phyloP scores from a whole-genome alignment of 2,113 vertebrate species.

The Triplophysa siluroides region DNA sequence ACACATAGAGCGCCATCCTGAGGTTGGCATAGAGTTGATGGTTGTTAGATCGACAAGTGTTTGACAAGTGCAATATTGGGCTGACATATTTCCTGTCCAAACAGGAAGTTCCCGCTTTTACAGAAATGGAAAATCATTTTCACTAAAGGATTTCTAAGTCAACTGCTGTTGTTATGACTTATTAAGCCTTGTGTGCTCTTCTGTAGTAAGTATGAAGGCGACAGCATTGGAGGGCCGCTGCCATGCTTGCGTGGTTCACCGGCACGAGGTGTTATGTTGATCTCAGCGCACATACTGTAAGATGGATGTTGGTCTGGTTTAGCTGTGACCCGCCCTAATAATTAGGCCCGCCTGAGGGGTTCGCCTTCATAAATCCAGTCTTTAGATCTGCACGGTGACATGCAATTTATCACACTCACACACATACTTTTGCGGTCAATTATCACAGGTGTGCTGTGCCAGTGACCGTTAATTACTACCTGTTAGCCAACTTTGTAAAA shows the following conservation, averaged over 20 bases:
- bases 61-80: too few species aligned
- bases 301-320: conserved; percentile 47
- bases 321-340: conserved; percentile 43
- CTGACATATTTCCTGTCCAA: neutral
- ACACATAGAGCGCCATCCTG: conserved; percentile 30
- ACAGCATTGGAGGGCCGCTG: neutral
- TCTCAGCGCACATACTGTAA: conserved; percentile 22
- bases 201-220: neutral
- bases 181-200: too few species aligned
- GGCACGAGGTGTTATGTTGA: conserved; percentile 2
- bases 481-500: conserved; percentile 39
- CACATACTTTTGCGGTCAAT: conserved; percentile 42
- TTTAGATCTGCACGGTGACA: conserved; percentile 49
- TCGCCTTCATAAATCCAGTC: conserved; percentile 52
- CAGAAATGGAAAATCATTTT: too few species aligned
- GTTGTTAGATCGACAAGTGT: too few species aligned
- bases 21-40: neutral
- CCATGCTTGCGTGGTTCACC: conserved; percentile 2
- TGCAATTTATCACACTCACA: conserved; percentile 43
- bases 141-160: too few species aligned
- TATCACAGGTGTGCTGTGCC: conserved; percentile 40
- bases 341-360: conserved; percentile 45
- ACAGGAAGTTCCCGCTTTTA: neutral
- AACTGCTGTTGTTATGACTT: too few species aligned
- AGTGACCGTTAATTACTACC: conserved; percentile 31